Percentiles rank a stretch among this genome's conserved stretches.
Conservation (phyloP, 1,140 invertebrate genomes). For the Gonatopus flavifemur region DNA sequence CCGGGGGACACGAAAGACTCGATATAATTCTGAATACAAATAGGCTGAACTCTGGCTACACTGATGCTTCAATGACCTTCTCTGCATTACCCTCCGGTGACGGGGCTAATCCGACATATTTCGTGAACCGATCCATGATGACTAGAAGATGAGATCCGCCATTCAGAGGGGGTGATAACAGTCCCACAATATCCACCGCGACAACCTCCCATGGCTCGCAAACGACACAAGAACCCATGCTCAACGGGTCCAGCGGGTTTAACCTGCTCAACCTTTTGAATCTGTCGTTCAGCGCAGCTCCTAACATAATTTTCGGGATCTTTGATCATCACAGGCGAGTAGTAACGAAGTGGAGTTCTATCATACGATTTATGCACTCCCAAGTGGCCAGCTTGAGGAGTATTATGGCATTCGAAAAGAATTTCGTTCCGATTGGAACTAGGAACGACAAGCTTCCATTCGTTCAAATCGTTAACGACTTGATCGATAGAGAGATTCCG, state of each 20-base stretch:
- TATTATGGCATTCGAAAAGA: too few species aligned
- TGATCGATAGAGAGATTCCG: neutral
- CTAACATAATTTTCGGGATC: slow-evolving; percentile 26
- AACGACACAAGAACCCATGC: slow-evolving; percentile 25
- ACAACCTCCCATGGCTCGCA: slow-evolving; percentile 30
- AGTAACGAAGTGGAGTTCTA: slow-evolving; percentile 5
- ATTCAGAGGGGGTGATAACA: slow-evolving; percentile 27
- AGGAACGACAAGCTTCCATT: too few species aligned
- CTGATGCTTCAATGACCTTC: neutral
- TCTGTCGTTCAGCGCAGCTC: slow-evolving; percentile 18
- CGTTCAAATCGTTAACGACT: slow-evolving; percentile 2
- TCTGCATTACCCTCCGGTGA: slow-evolving; percentile 4
- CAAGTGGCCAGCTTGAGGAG: slow-evolving; percentile 38
- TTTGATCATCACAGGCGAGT: slow-evolving; percentile 13
- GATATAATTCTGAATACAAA: too few species aligned
- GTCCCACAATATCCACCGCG: slow-evolving; percentile 36
- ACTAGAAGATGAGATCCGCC: slow-evolving; percentile 41
- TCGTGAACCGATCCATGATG: slow-evolving; percentile 39
- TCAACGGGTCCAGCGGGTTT: slow-evolving; percentile 21
- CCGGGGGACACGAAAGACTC: too few species aligned
- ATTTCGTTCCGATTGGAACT: slow-evolving; percentile 13
- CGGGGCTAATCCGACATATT: slow-evolving; percentile 24
- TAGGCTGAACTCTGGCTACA: too few species aligned
- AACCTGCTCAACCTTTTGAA: slow-evolving; percentile 26
- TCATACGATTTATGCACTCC: slow-evolving; percentile 41